phyloP scores from a whole-genome alignment of 2,888 invertebrate genomes.

The Mythimna loreyi region DNA sequence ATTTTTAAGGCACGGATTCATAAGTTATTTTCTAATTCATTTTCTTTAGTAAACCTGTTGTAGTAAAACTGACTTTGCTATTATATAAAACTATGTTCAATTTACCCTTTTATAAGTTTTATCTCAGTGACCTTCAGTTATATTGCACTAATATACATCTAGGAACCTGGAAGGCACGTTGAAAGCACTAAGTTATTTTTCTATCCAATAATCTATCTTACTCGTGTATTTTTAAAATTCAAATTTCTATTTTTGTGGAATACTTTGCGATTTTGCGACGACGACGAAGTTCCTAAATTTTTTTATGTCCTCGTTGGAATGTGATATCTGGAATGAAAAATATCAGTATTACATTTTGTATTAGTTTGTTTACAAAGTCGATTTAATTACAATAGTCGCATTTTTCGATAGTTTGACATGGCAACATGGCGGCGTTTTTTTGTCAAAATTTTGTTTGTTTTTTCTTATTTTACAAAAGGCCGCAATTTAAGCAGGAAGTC shows the following conservation, averaged over 20 bases:
- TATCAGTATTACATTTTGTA: no score
- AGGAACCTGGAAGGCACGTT: constrained; percentile 85
- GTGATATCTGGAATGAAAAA: constrained; percentile 61
- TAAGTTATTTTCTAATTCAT: constrained; percentile 1
- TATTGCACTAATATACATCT: constrained; percentile 76
- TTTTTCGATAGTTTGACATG: no score
- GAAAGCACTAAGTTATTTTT: constrained; percentile 76
- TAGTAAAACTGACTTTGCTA: constrained; percentile 37
- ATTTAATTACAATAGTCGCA: no score
- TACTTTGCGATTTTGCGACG: constrained; percentile 63
- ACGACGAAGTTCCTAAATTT: constrained; percentile 59
- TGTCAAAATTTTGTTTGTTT: no score
- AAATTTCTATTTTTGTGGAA: constrained; percentile 63
- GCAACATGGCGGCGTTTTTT: no score
- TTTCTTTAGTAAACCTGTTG: background rate
- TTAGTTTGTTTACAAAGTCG: no score
- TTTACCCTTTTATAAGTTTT: constrained; percentile 15
- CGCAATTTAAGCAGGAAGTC: no score
- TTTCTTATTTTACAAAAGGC: no score
- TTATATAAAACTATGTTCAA: constrained; percentile 11
- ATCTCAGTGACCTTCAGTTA: constrained; percentile 60
- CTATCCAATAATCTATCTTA: constrained; percentile 61
- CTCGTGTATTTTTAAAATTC: constrained; percentile 59
- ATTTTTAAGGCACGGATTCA: constrained; percentile 38
- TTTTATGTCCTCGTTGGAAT: constrained; percentile 65